Evolutionary conservation across 2,797 vertebrate genomes (phyloP).

Genomic region (Manis crassicaudata): DNA sequence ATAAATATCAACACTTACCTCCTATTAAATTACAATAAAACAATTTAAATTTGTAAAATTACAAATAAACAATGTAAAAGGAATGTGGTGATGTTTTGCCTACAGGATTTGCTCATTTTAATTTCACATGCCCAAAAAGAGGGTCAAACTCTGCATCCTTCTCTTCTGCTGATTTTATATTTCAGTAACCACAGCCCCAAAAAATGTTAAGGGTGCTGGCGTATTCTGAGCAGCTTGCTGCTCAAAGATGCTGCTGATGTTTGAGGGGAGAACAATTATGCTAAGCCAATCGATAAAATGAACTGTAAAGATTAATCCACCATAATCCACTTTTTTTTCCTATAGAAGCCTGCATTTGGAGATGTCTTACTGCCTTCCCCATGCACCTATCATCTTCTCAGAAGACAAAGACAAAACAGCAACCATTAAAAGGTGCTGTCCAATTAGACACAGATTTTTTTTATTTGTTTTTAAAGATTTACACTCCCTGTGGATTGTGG

Average conservation of each 20-base stretch:
- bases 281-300: constrained; percentile 51
- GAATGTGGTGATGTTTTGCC: not conserved
- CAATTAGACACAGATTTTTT: constrained; percentile 37
- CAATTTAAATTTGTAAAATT: too few species aligned
- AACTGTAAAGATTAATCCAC: constrained; percentile 69
- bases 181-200: constrained; percentile 51
- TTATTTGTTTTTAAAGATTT: not conserved
- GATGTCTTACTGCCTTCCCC: constrained; percentile 28
- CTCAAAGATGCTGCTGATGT: constrained; percentile 64
- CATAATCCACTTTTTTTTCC: constrained; percentile 53
- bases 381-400: constrained; percentile 14
- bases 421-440: not conserved
- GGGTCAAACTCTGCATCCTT: not conserved
- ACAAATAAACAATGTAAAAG: not conserved
- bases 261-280: constrained; percentile 52
- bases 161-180: constrained; percentile 37
- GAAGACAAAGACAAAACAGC: constrained; percentile 27
- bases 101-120: constrained; percentile 42
- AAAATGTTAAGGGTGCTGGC: not conserved
- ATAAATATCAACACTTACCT: constrained; percentile 21
- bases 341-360: constrained; percentile 54
- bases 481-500: not conserved
- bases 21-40: not conserved
- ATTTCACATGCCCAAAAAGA: constrained; percentile 17
- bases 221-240: constrained; percentile 57